Conservation (phyloP, 2,888 invertebrate species). For the Epinotia demarniana region DNA sequence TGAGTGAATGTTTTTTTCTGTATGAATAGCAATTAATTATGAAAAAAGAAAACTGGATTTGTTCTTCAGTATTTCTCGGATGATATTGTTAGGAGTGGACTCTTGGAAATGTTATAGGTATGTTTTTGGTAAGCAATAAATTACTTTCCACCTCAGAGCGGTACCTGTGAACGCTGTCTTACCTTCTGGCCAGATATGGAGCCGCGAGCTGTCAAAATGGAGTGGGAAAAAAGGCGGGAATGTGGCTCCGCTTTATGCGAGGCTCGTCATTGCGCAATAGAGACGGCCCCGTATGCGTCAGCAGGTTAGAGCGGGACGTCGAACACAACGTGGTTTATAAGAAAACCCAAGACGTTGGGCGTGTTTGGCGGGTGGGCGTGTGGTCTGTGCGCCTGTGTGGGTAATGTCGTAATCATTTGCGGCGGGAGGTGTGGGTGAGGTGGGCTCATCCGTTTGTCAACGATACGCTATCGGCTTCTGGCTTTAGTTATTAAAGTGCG, state of each 20-base stretch:
- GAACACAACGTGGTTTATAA: conserved; percentile 84
- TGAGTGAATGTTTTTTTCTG: too few species aligned
- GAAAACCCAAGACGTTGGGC: conserved; percentile 85
- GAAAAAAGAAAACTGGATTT: too few species aligned
- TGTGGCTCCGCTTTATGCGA: conserved; percentile 84
- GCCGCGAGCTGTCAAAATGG: conserved; percentile 85
- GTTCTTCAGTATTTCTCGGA: background rate
- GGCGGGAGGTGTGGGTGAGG: conserved; percentile 62
- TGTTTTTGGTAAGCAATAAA: conserved; percentile 3
- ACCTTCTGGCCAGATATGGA: conserved; percentile 83
- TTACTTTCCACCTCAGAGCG: background rate
- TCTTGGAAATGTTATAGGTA: background rate
- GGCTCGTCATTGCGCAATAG: conserved; percentile 82
- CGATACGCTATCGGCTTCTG: conserved; percentile 80
- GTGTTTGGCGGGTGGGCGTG: conserved; percentile 84
- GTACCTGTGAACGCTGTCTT: conserved; percentile 78
- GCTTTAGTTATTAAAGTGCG: conserved; percentile 81
- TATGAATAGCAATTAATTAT: too few species aligned
- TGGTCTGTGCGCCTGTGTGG: conserved; percentile 73
- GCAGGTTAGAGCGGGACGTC: conserved; percentile 68
- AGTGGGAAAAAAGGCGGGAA: conserved; percentile 86
- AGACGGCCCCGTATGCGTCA: conserved; percentile 59
- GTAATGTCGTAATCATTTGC: conserved; percentile 54
- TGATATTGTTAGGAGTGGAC: background rate
- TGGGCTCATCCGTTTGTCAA: conserved; percentile 80